These are phyloP conservation scores for Euura saliciscinereae DNA, from an alignment of 1,140 invertebrate genomes.

Conservation along the genomic window DNA sequence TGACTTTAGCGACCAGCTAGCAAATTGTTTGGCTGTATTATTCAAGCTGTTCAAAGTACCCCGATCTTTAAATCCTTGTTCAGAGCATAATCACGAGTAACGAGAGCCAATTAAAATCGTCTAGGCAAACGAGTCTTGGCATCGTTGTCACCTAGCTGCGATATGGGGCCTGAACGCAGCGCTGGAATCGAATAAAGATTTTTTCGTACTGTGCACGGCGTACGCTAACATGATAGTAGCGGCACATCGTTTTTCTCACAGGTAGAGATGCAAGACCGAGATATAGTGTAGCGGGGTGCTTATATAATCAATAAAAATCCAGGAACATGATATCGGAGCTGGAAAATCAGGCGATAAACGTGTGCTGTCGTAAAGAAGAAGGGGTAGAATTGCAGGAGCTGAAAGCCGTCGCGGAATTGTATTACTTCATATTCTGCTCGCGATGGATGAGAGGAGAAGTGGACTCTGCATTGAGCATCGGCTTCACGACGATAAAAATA, in stretches of 20 bases:
- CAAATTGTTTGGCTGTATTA: slow-evolving; percentile 56
- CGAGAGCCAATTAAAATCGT: neutral
- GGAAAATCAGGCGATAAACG: slow-evolving; percentile 47
- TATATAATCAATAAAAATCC: slow-evolving; percentile 14
- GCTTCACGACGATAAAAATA: slow-evolving; percentile 50
- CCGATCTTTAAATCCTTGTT: neutral
- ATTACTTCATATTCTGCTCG: slow-evolving; percentile 56
- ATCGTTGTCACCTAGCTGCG: slow-evolving; percentile 61
- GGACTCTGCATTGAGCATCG: slow-evolving; percentile 48
- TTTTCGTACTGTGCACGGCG: slow-evolving; percentile 57
- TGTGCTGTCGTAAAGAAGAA: slow-evolving; percentile 50
- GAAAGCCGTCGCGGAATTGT: slow-evolving; percentile 55
- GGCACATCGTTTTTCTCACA: slow-evolving; percentile 32
- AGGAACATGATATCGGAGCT: slow-evolving; percentile 30
- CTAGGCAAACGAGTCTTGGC: slow-evolving; percentile 46
- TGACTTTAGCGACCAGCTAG: slow-evolving; percentile 56
- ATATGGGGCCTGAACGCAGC: slow-evolving; percentile 62
- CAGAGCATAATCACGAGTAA: neutral
- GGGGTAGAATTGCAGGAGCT: slow-evolving; percentile 55
- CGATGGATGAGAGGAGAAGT: slow-evolving; percentile 54
- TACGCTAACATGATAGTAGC: slow-evolving; percentile 61
- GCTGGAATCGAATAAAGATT: slow-evolving; percentile 56
- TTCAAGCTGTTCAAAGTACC: slow-evolving; percentile 55
- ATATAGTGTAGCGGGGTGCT: slow-evolving; percentile 25
- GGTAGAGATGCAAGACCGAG: slow-evolving; percentile 20